phyloP scores from a whole-genome alignment of 2,888 invertebrate species.

The Apamea crenata region DNA sequence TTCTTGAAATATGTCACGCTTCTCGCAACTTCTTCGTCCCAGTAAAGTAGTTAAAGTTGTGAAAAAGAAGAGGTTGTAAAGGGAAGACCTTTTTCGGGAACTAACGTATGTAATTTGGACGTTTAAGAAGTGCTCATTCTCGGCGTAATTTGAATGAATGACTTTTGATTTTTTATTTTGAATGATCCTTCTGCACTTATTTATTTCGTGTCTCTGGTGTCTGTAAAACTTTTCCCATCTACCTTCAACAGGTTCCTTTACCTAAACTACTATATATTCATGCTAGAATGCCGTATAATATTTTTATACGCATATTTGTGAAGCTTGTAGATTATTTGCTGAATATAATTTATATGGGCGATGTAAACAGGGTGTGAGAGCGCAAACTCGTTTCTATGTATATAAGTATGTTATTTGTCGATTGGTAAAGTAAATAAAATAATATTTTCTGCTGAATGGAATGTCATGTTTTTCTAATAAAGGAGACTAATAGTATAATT shows the following conservation, averaged over 20 bases:
- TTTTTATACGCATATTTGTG: constrained; percentile 54
- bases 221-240: constrained; percentile 61
- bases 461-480: too few relatives aligned
- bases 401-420: background rate
- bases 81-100: too few relatives aligned
- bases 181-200: background rate
- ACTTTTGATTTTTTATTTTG: background rate
- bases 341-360: constrained; percentile 38
- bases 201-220: background rate
- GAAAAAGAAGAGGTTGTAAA: too few relatives aligned
- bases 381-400: background rate
- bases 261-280: constrained; percentile 67
- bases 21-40: background rate
- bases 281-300: constrained; percentile 35
- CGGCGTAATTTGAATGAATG: background rate
- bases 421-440: background rate
- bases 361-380: constrained; percentile 14
- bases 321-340: constrained; percentile 16
- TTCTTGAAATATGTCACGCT: too few relatives aligned
- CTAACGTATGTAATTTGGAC: background rate
- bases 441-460: background rate
- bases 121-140: background rate
- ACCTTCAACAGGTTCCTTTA: constrained; percentile 63
- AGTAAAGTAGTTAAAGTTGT: background rate
- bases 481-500: too few relatives aligned